Evolutionary conservation across 1,140 invertebrate species (phyloP).

Genomic region (Adoxophyes honmai): DNA sequence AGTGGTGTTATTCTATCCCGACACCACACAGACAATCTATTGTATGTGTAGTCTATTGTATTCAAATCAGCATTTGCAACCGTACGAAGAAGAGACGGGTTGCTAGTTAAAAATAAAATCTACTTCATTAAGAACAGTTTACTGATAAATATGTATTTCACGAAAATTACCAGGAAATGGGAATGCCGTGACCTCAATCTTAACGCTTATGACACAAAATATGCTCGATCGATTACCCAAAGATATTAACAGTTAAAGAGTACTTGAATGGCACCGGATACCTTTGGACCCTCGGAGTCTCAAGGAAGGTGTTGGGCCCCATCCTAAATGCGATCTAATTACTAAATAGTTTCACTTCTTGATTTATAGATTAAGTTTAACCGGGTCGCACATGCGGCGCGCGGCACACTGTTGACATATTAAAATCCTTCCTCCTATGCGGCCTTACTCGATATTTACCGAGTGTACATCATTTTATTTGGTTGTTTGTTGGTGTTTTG

Average conservation of each 20-base stretch:
- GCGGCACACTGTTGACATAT: slow-evolving; percentile 52
- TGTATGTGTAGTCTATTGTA: no score
- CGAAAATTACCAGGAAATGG: no score
- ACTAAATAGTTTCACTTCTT: slow-evolving; percentile 78
- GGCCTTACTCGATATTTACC: background rate
- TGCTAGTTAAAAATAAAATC: no score
- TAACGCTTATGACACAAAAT: slow-evolving; percentile 70
- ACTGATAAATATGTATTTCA: no score
- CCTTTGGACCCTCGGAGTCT: slow-evolving; percentile 70
- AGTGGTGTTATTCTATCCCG: no score
- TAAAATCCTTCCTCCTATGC: slow-evolving; percentile 49
- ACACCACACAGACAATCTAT: no score
- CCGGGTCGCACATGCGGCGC: slow-evolving; percentile 57
- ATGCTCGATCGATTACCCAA: slow-evolving; percentile 74
- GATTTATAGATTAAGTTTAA: slow-evolving; percentile 78
- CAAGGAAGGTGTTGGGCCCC: slow-evolving; percentile 70
- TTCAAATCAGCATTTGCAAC: no score
- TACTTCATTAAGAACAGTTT: no score
- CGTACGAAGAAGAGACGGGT: no score
- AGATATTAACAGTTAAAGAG: slow-evolving; percentile 76
- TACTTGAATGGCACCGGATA: slow-evolving; percentile 69
- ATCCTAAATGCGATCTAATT: slow-evolving; percentile 78
- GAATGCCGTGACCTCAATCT: no score
- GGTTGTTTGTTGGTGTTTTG: no score
- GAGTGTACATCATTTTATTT: no score